A percentile compares a stretch with the other conserved stretches of the same genome.
phyloP scores from a whole-genome alignment of 1,140 invertebrate genomes.

The Drosophila kikkawai region DNA sequence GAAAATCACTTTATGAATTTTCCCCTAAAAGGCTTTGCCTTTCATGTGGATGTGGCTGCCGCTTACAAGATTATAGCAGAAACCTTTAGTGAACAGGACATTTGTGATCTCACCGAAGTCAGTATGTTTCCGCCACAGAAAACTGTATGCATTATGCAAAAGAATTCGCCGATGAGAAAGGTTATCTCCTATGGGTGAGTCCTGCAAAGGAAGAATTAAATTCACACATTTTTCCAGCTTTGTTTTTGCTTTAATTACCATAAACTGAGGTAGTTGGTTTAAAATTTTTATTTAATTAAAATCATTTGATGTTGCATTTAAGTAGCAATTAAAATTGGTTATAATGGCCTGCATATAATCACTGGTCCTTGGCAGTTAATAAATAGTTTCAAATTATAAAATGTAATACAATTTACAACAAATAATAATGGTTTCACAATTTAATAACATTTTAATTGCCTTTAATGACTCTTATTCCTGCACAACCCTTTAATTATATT shows the following conservation, averaged over 20 bases:
- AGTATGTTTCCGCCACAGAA: slow-evolving; percentile 86
- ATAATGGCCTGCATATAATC: not conserved
- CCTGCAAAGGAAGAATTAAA: not conserved
- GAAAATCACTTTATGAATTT: not conserved
- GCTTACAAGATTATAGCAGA: slow-evolving; percentile 88
- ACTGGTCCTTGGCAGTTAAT: not conserved
- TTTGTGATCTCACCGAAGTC: slow-evolving; percentile 88
- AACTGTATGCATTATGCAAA: slow-evolving; percentile 86
- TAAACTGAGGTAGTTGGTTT: not conserved
- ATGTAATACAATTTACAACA: slow-evolving; percentile 4
- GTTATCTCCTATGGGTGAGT: slow-evolving; percentile 87
- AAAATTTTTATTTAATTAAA: not conserved
- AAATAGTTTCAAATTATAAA: not conserved
- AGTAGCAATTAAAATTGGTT: not conserved
- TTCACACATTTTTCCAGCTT: too few species aligned
- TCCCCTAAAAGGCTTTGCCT: slow-evolving; percentile 87
- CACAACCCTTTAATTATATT: not conserved
- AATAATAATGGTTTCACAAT: not conserved
- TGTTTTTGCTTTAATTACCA: not conserved
- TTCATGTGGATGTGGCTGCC: slow-evolving; percentile 87
- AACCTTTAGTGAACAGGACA: slow-evolving; percentile 87
- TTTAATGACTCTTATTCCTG: not conserved
- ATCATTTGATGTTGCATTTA: not conserved
- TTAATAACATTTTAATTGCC: slow-evolving; percentile 1
- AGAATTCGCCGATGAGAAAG: slow-evolving; percentile 88